These are phyloP conservation scores for Palloptera scutellata DNA, from an alignment of 2,888 invertebrate species.

Conservation along the genomic window DNA sequence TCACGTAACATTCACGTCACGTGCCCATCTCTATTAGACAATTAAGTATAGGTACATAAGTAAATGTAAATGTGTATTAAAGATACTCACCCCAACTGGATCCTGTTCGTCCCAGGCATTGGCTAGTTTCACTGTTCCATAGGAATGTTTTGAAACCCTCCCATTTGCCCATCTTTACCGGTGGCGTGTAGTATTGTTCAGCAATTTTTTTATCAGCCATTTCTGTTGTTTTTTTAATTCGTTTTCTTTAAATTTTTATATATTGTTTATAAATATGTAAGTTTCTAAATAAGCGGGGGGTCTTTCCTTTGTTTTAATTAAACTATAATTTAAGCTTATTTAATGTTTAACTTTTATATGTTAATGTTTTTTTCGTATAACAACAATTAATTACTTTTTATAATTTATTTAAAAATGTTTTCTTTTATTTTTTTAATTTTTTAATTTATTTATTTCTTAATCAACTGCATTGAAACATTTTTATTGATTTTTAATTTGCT, in stretches of 20 bases:
- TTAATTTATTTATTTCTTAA: conserved; percentile 45
- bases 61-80: too few relatives aligned
- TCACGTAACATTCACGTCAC: too few relatives aligned
- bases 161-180: conserved; percentile 84
- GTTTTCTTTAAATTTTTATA: conserved; percentile 18
- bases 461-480: conserved; percentile 61
- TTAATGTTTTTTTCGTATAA: conserved; percentile 39
- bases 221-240: conserved; percentile 42
- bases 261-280: not conserved
- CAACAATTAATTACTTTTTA: conserved; percentile 29
- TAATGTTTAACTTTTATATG: conserved; percentile 37
- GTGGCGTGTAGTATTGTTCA: conserved; percentile 81
- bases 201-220: conserved; percentile 82
- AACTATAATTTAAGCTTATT: conserved; percentile 34
- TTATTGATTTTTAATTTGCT: conserved; percentile 39
- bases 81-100: conserved; percentile 90
- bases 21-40: too few relatives aligned
- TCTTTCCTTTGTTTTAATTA: conserved; percentile 24
- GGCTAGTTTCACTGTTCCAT: conserved; percentile 91
- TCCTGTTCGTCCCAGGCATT: conserved; percentile 90
- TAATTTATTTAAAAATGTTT: conserved; percentile 33
- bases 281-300: not conserved
- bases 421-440: conserved; percentile 30
- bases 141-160: conserved; percentile 85
- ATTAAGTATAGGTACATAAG: too few relatives aligned